A percentile compares a stretch with the other conserved stretches of the same genome.
Evolutionary conservation across 2,888 invertebrate species (phyloP).

Genomic region (Xanthia icteritia): DNA sequence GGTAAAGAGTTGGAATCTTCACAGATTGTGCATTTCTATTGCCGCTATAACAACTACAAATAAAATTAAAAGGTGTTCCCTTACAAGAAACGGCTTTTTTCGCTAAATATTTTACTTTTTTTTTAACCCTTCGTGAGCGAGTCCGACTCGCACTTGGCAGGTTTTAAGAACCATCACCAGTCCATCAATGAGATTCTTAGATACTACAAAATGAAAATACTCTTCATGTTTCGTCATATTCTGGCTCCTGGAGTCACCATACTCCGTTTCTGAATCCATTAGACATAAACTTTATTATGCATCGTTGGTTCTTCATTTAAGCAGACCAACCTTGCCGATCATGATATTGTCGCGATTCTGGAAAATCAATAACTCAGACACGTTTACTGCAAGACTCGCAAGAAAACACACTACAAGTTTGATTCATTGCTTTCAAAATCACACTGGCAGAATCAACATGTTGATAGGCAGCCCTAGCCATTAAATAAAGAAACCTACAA

Average conservation of each 20-base stretch:
- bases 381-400: background rate
- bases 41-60: too few species aligned
- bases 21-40: too few species aligned
- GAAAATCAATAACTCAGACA: background rate
- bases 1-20: too few species aligned
- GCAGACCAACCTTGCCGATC: background rate
- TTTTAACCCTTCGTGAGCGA: too few species aligned
- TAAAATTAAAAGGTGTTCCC: too few species aligned
- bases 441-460: background rate
- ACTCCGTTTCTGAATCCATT: background rate
- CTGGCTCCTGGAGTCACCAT: background rate
- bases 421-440: background rate
- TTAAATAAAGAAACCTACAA: conserved; percentile 33
- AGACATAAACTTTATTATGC: too few species aligned
- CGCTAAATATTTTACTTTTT: too few species aligned
- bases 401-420: background rate
- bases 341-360: background rate
- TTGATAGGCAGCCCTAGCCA: background rate
- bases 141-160: too few species aligned
- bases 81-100: too few species aligned
- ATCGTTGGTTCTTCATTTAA: background rate
- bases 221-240: background rate
- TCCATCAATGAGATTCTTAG: background rate
- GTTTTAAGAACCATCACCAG: background rate
- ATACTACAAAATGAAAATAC: background rate